A percentile compares a stretch with the other conserved stretches of the same genome.
These are phyloP conservation scores for Zaprionus ornatus DNA, from an alignment of 1,140 invertebrate species.

Conservation along the genomic window DNA sequence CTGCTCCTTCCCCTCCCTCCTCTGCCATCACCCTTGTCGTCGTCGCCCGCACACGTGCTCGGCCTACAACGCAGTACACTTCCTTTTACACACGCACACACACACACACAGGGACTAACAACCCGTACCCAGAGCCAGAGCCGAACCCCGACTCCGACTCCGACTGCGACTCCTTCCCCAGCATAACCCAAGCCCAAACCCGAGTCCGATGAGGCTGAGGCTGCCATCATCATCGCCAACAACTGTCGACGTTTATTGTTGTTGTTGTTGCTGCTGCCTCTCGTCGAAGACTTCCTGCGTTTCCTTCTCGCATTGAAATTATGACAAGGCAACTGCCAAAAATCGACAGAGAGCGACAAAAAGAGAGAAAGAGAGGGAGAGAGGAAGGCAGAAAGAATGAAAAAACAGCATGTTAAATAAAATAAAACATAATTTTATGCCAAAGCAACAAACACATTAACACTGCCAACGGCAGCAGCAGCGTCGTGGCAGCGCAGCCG, in stretches of 20 bases:
- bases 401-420: conserved; percentile 74
- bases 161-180: background rate
- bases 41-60: conserved; percentile 48
- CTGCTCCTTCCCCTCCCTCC: background rate
- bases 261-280: conserved; percentile 25
- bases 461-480: conserved; percentile 50
- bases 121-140: conserved; percentile 4
- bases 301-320: conserved; percentile 53
- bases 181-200: conserved; percentile 48
- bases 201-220: conserved; percentile 73
- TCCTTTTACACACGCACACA: conserved; percentile 68
- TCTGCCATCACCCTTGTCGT: conserved; percentile 9
- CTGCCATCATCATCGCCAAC: conserved; percentile 57
- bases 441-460: conserved; percentile 80
- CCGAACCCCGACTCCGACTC: background rate
- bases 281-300: conserved; percentile 64
- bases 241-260: conserved; percentile 57
- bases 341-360: conserved; percentile 44
- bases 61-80: conserved; percentile 76
- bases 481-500: conserved; percentile 38
- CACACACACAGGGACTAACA: conserved; percentile 36
- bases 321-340: conserved; percentile 73
- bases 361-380: background rate
- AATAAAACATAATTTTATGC: conserved; percentile 82
- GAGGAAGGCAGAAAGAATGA: background rate